Conservation (phyloP, 2,113 vertebrate genomes). For the Pholis gunnellus region DNA sequence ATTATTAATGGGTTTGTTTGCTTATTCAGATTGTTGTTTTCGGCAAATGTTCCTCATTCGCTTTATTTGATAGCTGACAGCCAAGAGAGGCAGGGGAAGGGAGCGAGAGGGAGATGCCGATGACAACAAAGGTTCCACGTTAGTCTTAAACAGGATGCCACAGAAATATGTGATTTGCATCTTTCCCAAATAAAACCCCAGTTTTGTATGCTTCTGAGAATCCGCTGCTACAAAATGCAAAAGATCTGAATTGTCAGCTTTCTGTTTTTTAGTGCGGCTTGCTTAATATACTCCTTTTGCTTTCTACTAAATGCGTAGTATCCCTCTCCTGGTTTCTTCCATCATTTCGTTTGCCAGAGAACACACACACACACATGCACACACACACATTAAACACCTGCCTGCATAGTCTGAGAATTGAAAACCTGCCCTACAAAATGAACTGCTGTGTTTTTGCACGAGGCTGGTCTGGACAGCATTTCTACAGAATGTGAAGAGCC, state of each 20-base stretch:
- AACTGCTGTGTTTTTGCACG: conserved; percentile 39
- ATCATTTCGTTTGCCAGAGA: conserved; percentile 49
- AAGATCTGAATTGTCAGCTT: conserved; percentile 9
- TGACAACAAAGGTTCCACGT: conserved; percentile 18
- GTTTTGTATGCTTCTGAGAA: not conserved
- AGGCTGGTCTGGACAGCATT: conserved; percentile 17
- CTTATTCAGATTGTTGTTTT: conserved; percentile 22
- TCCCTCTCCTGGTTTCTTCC: conserved; percentile 31
- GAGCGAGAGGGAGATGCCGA: not conserved
- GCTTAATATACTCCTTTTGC: not conserved
- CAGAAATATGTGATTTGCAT: conserved; percentile 28
- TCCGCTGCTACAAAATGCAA: not conserved
- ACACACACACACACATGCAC: conserved; percentile 16
- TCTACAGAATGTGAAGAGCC: conserved; percentile 51
- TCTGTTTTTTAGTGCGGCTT: not conserved
- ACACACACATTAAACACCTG: conserved; percentile 44
- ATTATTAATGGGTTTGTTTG: conserved; percentile 13
- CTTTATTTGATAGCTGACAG: not conserved
- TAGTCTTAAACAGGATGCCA: conserved; percentile 22
- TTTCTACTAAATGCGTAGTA: conserved; percentile 54
- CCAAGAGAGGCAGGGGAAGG: conserved; percentile 5
- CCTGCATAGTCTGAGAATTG: conserved; percentile 44
- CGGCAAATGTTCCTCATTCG: not conserved
- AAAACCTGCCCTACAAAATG: conserved; percentile 40
- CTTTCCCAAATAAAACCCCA: not conserved